These are phyloP conservation scores for Margarornis squamiger DNA, from an alignment of 2,797 vertebrate species.

Conservation along the genomic window DNA sequence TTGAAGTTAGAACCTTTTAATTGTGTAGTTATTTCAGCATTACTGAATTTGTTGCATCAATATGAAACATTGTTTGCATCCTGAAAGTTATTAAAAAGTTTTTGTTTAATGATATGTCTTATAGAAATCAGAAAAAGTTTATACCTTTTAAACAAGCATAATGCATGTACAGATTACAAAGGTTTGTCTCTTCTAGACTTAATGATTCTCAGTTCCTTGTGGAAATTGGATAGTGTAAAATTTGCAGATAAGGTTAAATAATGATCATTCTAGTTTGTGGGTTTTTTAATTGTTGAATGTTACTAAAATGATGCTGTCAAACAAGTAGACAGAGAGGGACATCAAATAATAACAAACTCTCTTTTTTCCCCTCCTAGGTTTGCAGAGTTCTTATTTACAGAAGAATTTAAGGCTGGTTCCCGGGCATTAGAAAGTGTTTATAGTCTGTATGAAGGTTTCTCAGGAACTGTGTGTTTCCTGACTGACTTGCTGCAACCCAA, in stretches of 20 bases:
- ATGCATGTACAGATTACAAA: background rate
- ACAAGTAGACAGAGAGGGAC: background rate
- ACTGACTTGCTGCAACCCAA: conserved; percentile 88
- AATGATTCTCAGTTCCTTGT: background rate
- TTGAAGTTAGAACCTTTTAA: background rate
- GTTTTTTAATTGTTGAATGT: background rate
- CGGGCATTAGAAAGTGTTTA: conserved; percentile 82
- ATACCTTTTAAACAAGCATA: background rate
- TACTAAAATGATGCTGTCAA: background rate
- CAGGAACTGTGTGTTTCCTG: conserved; percentile 88
- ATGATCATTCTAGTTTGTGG: background rate
- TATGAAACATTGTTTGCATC: background rate
- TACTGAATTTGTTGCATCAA: background rate
- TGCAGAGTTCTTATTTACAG: conserved; percentile 89
- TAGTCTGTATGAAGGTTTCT: conserved; percentile 89
- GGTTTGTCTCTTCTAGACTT: background rate
- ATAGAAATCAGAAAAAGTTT: background rate
- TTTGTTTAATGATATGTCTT: background rate
- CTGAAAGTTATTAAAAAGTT: background rate
- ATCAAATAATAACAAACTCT: background rate
- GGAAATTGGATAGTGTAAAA: background rate
- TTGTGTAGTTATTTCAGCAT: background rate
- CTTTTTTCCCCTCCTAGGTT: conserved; percentile 76
- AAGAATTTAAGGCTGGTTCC: conserved; percentile 88
- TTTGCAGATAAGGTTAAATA: background rate